These are phyloP conservation scores for Sepioteuthis lessoniana DNA, from an alignment of 2,888 invertebrate species.

Conservation along the genomic window DNA sequence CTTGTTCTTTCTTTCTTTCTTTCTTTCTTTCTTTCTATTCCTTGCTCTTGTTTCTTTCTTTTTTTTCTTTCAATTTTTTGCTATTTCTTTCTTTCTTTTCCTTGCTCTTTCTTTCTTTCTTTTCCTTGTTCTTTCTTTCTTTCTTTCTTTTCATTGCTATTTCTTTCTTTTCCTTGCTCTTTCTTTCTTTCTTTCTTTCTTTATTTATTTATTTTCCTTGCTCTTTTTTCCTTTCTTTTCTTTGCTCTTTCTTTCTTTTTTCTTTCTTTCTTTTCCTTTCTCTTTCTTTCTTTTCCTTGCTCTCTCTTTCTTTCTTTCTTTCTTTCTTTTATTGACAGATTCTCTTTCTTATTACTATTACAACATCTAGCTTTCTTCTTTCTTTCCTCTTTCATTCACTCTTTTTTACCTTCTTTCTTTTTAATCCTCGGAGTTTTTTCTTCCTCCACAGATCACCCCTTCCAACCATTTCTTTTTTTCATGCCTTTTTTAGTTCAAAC, in stretches of 20 bases:
- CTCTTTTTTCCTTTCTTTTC: background rate
- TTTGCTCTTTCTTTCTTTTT: no score
- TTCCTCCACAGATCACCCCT: background rate
- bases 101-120: no score
- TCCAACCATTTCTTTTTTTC: background rate
- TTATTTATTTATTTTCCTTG: background rate
- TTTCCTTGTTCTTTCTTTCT: background rate
- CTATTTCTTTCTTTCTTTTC: no score
- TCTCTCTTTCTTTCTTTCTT: background rate
- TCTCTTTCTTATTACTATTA: no score
- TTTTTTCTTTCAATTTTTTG: no score
- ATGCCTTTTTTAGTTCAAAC: background rate
- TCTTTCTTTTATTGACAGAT: no score
- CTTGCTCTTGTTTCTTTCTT: no score
- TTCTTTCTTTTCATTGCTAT: background rate
- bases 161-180: background rate
- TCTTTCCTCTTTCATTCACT: background rate
- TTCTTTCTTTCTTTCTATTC: no score
- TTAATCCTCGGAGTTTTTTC: background rate
- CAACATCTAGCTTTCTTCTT: background rate
- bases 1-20: no score
- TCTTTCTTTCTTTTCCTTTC: no score
- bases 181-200: background rate
- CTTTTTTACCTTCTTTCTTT: no score
- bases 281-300: no score